These are phyloP conservation scores for Rhegmatorhina hoffmannsi DNA, from an alignment of 2,113 vertebrate genomes.

Conservation along the genomic window DNA sequence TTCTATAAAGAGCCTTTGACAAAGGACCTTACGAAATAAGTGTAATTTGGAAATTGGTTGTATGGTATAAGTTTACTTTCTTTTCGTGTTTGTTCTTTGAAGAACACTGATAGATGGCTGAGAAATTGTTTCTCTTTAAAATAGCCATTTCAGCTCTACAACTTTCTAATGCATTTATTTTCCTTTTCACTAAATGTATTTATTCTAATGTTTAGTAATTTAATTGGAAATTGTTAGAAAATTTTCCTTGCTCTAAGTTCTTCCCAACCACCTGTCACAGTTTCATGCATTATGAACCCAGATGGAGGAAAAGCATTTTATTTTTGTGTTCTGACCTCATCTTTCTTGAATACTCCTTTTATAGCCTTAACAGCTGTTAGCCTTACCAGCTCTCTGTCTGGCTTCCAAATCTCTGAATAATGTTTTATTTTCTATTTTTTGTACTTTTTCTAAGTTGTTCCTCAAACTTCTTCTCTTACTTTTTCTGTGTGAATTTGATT, in stretches of 20 bases:
- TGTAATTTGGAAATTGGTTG: not conserved
- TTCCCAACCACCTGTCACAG: not conserved
- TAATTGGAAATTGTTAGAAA: not conserved
- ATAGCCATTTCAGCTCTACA: not conserved
- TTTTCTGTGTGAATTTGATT: not conserved
- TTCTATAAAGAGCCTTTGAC: not conserved
- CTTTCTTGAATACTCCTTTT: not conserved
- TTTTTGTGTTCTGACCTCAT: not conserved
- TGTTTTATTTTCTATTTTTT: not conserved
- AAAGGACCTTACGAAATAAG: not conserved
- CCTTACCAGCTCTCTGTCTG: not conserved
- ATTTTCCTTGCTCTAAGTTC: not conserved
- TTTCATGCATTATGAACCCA: not conserved
- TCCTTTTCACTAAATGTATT: not conserved
- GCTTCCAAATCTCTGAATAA: not conserved
- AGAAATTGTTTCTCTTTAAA: not conserved
- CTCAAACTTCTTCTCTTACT: not conserved
- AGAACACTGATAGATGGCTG: not conserved
- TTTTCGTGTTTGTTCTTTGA: not conserved
- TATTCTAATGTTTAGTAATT: not conserved
- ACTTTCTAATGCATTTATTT: not conserved
- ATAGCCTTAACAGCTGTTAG: constrained; percentile 9
- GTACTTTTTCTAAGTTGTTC: not conserved
- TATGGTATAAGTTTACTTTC: not conserved
- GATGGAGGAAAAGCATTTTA: not conserved